Evolutionary conservation across 2,888 invertebrate genomes (phyloP), one percentile per base, ranked within the genome.

Genomic region (Acrobasis consociella): DNA sequence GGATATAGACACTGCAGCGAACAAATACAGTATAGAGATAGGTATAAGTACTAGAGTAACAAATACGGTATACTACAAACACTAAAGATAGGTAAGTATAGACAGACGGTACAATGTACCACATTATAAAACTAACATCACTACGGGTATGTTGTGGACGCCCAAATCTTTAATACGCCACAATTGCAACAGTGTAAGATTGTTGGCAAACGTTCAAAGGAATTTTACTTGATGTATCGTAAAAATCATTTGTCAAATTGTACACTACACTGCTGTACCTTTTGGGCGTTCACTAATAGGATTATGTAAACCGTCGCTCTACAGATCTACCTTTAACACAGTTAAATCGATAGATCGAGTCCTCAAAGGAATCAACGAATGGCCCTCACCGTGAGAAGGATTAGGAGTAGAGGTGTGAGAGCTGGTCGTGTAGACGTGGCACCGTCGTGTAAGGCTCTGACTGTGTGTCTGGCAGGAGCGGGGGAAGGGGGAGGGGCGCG

Each of bases 381-480:
- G 2, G 7, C 13, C 58, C 37, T 49, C 15, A 38, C 38, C 42
- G 39, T n/a, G 9, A 67, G 37, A 17, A 66, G 51, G 10, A 51
- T 5, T 31, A 46, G 62, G 59, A 62, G 58, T 13, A 51, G 49
- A 10, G 62, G 9, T 16, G 63, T 42, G 42, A 16, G n/a, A 2
- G 53, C 60, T 11, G 63, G 58, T 49, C 58, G 56, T 56, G 62
- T 62, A 38, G 52, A 39, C 10, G 51, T 17, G 17, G 73, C 70
- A 10, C 61, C 46, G 59, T 80, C 81, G 67, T 79, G 80, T 2
- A 84, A 72, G 2, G 88, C 86, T 50, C 88, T 76, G 1, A 86
- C 85, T 1, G 86, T 72, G 75, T 87, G 89, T 0, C 89, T 72
- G 0, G 89, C 88, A 46, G 89, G 89, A 11, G 85, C 85, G 37